Percentiles rank a stretch among this genome's conserved stretches.
These are phyloP conservation scores for Drosophila gunungcola DNA, from an alignment of 1,140 invertebrate genomes.

Conservation along the genomic window DNA sequence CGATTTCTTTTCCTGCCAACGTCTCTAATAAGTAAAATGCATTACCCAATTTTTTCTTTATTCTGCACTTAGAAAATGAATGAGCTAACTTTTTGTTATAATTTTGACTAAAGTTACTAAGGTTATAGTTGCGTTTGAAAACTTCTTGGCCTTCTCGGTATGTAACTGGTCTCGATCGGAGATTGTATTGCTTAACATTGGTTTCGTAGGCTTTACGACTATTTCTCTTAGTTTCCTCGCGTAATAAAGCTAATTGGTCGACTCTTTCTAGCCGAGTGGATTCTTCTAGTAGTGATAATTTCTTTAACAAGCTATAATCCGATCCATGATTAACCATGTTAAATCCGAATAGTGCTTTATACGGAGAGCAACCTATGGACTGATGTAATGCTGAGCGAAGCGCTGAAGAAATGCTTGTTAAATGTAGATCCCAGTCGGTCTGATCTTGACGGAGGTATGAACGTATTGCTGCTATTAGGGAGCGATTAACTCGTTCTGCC, in stretches of 20 bases:
- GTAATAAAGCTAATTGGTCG: too few relatives aligned
- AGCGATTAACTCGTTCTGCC: too few relatives aligned
- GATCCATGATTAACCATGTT: too few relatives aligned
- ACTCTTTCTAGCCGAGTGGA: too few relatives aligned
- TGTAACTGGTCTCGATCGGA: background rate
- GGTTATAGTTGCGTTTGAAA: background rate
- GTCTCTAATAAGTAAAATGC: background rate
- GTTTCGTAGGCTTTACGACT: too few relatives aligned
- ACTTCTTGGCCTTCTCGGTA: slow-evolving; percentile 8
- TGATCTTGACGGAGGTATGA: too few relatives aligned
- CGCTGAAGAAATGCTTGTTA: slow-evolving; percentile 14
- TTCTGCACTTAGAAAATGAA: slow-evolving; percentile 7
- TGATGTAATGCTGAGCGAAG: slow-evolving; percentile 19
- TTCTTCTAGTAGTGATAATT: too few relatives aligned
- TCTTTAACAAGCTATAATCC: too few relatives aligned
- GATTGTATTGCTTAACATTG: too few relatives aligned
- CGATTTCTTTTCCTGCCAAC: background rate
- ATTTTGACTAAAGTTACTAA: slow-evolving; percentile 6
- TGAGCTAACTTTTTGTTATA: slow-evolving; percentile 9
- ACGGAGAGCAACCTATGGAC: slow-evolving; percentile 13
- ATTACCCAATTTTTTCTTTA: background rate
- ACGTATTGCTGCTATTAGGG: too few relatives aligned
- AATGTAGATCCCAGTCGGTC: slow-evolving; percentile 25
- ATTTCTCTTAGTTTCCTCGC: too few relatives aligned
- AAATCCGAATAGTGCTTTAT: slow-evolving; percentile 19